Conservation (phyloP, 2,888 invertebrate species). For the Cerceris ruficornis region DNA sequence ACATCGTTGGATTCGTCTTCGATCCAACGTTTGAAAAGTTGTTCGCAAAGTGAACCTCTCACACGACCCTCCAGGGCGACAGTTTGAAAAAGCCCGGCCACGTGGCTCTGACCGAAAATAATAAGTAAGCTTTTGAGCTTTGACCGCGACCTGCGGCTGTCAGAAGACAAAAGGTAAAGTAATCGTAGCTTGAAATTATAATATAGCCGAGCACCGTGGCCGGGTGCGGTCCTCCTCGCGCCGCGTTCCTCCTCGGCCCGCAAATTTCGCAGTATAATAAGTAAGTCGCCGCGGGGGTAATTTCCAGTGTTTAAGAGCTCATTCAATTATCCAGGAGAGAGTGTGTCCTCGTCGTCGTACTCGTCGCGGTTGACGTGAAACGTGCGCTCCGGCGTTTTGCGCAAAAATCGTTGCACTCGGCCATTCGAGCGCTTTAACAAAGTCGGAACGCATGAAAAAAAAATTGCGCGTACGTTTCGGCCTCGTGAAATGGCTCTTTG, state of each 20-base stretch:
- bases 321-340: constrained; percentile 77
- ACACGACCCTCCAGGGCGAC: not conserved
- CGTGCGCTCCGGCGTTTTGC: constrained; percentile 12
- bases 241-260: constrained; percentile 36
- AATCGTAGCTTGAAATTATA: constrained; percentile 79
- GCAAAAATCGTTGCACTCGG: constrained; percentile 3
- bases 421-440: not conserved
- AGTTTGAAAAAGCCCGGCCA: constrained; percentile 8
- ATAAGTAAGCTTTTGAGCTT: constrained; percentile 73
- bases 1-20: not conserved
- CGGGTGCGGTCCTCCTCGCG: constrained; percentile 46
- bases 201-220: constrained; percentile 72
- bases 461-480: too few species aligned
- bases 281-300: constrained; percentile 78
- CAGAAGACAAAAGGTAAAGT: constrained; percentile 76
- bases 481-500: too few species aligned
- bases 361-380: constrained; percentile 36
- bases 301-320: constrained; percentile 78
- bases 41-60: not conserved
- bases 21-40: not conserved
- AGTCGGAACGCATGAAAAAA: too few species aligned
- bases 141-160: constrained; percentile 65
- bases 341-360: constrained; percentile 64
- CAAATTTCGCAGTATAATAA: constrained; percentile 69
- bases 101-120: constrained; percentile 66